These are phyloP conservation scores for Itoplectis maculator DNA, from an alignment of 2,888 invertebrate genomes.

Conservation along the genomic window DNA sequence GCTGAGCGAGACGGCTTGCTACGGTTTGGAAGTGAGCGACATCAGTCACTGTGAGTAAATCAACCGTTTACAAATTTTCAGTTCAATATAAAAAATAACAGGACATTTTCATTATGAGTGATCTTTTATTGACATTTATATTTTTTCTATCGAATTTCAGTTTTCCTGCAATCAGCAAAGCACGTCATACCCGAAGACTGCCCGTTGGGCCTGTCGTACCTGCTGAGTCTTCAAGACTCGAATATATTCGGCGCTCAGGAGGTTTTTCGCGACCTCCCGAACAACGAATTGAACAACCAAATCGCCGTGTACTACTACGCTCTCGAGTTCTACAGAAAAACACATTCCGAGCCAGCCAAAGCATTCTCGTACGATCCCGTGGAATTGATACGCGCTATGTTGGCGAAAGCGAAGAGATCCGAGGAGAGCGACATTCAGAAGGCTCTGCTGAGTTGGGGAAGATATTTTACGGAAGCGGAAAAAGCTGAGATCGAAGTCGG, in stretches of 20 bases:
- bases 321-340: conserved; percentile 73
- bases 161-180: conserved; percentile 85
- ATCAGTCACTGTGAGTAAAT: conserved; percentile 80
- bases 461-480: conserved; percentile 22
- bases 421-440: conserved; percentile 66
- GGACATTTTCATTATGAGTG: too few relatives aligned
- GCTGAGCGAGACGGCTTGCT: conserved; percentile 82
- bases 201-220: conserved; percentile 85
- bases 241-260: conserved; percentile 74
- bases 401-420: conserved; percentile 43
- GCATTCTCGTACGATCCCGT: conserved; percentile 77
- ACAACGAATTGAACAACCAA: conserved; percentile 76
- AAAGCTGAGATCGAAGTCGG: conserved; percentile 23
- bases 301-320: conserved; percentile 79
- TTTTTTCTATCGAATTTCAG: conserved; percentile 74
- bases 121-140: neutral
- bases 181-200: conserved; percentile 85
- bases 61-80: too few relatives aligned
- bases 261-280: conserved; percentile 76
- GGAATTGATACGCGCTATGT: conserved; percentile 75
- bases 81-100: too few relatives aligned
- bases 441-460: conserved; percentile 71
- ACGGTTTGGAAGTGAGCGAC: conserved; percentile 79
- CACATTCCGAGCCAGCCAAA: conserved; percentile 70
- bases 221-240: conserved; percentile 83